Evolutionary conservation across 1,140 invertebrate genomes (phyloP), one percentile per base, ranked within the genome.

Genomic region (Ruditapes philippinarum): DNA sequence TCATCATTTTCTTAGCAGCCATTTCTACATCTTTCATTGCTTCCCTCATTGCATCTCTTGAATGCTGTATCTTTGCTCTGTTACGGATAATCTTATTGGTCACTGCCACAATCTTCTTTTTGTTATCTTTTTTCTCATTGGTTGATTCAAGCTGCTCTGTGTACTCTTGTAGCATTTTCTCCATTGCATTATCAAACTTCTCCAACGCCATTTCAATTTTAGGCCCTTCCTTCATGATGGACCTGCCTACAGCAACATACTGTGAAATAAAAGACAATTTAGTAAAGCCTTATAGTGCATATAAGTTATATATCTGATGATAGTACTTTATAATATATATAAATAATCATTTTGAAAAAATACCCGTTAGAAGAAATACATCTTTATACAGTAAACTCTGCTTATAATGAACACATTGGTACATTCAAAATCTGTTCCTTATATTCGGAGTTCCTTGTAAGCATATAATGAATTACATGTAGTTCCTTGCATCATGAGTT

Each of bases 191-290:
- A 78, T 93, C 92, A 60, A 88, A 74, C 62, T 88, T 90, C 40
- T 93, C 84, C 62, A 94, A 73, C 12, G 90, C 90, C 14, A 62
- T 73, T 12, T 84, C 79, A 11, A 93, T 68, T 11, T 49, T 62
- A 40, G 93, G 93, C 42, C 91, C 91, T 82, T 94, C 93, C 54
- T 79, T 92, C 38, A 89, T 45, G 28, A 93, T 91, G 28, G 92
- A 83, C 83, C 91, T 92, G 74, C 91, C 90, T 22, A 93, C 90
- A 76, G 88, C 87, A 42, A 92, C 91, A 92, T 92, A 92, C 93
- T 94, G 82, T 51, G 85, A 85, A 40, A 68, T 28, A 74, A 22
- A 57, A 49, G 17, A 11, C 7, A 49, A 7, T 49, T 11, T 11
- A 11, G 45, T 49, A 49, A 49, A 11, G 45, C 7, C 17, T 49